Evolutionary conservation across 2,797 vertebrate species (phyloP).

Genomic region (Gallinago stenura): DNA sequence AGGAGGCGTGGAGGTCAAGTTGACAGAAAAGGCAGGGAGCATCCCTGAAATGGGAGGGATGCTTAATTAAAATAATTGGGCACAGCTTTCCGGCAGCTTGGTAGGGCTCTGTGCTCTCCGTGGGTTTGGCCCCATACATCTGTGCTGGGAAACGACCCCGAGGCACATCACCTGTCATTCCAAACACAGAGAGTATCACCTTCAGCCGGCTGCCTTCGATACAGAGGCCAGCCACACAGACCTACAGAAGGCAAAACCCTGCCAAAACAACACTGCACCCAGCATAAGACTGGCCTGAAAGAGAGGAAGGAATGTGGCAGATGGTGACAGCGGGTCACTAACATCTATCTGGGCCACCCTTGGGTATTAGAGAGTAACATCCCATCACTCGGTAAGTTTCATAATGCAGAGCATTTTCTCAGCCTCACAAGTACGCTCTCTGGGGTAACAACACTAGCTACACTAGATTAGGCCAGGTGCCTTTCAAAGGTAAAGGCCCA

Average conservation of each 20-base stretch:
- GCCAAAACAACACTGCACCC: neutral
- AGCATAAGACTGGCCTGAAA: neutral
- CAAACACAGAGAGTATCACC: neutral
- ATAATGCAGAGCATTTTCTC: neutral
- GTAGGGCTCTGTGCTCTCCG: neutral
- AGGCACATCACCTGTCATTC: neutral
- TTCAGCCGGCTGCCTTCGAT: neutral
- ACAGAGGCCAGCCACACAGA: rapidly evolving
- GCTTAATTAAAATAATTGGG: neutral
- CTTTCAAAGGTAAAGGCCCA: neutral
- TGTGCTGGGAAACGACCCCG: rapidly evolving
- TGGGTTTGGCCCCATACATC: rapidly evolving
- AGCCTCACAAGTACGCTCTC: neutral
- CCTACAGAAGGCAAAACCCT: neutral
- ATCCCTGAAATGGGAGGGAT: neutral
- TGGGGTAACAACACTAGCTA: neutral
- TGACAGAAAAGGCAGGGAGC: neutral
- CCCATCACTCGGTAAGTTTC: neutral
- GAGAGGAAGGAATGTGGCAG: neutral
- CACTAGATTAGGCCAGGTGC: neutral
- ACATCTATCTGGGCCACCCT: neutral
- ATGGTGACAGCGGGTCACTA: neutral
- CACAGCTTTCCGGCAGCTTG: too few relatives aligned
- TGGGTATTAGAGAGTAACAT: neutral
- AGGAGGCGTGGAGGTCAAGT: rapidly evolving